Evolutionary conservation across 2,113 vertebrate genomes (phyloP).

Genomic region (Notarius quadriscutis): DNA sequence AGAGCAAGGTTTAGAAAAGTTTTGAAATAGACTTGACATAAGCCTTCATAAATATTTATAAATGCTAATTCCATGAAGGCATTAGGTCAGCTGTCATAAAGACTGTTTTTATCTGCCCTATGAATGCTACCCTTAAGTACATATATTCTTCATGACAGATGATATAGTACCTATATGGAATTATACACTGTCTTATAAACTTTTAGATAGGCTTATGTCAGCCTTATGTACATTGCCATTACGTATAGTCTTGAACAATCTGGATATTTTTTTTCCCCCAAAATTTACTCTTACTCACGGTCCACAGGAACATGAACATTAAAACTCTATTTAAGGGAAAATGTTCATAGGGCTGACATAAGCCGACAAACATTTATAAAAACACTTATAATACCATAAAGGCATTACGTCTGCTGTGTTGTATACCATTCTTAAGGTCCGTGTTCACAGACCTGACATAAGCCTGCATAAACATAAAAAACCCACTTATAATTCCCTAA

Average conservation of each 20-base stretch:
- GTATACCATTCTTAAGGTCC: not conserved
- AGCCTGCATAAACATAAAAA: not conserved
- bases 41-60: not conserved
- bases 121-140: not conserved
- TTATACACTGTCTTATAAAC: not conserved
- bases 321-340: rapidly evolving
- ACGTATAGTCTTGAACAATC: not conserved
- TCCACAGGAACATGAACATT: not conserved
- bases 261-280: not conserved
- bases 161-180: not conserved
- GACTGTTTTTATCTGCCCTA: not conserved
- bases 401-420: not conserved
- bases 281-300: not conserved
- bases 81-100: not conserved
- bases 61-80: not conserved
- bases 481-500: not conserved
- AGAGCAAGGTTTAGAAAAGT: not conserved
- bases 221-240: not conserved
- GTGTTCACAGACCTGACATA: not conserved
- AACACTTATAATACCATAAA: not conserved
- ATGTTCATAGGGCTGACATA: not conserved
- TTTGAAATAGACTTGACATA: not conserved
- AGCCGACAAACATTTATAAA: not conserved
- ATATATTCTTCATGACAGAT: not conserved
- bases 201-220: not conserved